Evolutionary conservation across 2,888 invertebrate genomes (phyloP).

Genomic region (Nemapogon koenigi): DNA sequence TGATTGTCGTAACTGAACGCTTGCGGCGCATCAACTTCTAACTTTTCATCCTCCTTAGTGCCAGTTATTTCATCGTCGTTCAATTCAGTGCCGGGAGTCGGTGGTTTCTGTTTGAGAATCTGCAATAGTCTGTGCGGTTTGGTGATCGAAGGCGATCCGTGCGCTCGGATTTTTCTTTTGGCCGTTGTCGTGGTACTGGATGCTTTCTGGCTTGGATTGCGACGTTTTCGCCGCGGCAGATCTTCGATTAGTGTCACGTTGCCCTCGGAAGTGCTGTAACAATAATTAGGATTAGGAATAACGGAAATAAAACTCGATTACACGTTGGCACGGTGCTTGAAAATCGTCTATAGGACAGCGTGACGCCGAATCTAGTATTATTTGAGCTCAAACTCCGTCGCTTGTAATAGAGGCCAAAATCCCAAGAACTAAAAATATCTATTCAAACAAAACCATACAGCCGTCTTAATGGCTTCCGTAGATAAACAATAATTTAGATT

Average conservation of each 20-base stretch:
- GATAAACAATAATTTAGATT: too few relatives aligned
- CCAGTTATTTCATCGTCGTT: conserved; percentile 24
- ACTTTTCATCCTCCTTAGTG: conserved; percentile 16
- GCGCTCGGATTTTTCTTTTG: conserved; percentile 39
- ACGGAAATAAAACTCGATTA: too few relatives aligned
- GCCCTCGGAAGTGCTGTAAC: conserved; percentile 34
- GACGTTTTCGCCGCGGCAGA: conserved; percentile 32
- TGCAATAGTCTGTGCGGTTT: conserved; percentile 43
- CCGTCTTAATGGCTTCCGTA: too few relatives aligned
- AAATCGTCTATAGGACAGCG: too few relatives aligned
- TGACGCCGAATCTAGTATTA: too few relatives aligned
- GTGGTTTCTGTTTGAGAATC: conserved; percentile 39
- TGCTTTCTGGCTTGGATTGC: conserved; percentile 30
- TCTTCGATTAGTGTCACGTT: conserved; percentile 38
- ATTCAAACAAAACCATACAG: too few relatives aligned
- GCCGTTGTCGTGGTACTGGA: conserved; percentile 29
- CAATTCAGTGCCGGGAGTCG: conserved; percentile 19
- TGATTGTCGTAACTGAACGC: conserved; percentile 34
- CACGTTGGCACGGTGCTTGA: too few relatives aligned
- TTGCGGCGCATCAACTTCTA: conserved; percentile 41
- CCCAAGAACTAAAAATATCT: too few relatives aligned
- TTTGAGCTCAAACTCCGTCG: too few relatives aligned
- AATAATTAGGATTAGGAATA: too few relatives aligned
- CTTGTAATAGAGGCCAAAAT: too few relatives aligned
- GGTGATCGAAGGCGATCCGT: conserved; percentile 24